Evolutionary conservation across 2,797 vertebrate genomes (phyloP), one percentile per base, ranked within the genome.

Genomic region (Arctocebus calabarensis): DNA sequence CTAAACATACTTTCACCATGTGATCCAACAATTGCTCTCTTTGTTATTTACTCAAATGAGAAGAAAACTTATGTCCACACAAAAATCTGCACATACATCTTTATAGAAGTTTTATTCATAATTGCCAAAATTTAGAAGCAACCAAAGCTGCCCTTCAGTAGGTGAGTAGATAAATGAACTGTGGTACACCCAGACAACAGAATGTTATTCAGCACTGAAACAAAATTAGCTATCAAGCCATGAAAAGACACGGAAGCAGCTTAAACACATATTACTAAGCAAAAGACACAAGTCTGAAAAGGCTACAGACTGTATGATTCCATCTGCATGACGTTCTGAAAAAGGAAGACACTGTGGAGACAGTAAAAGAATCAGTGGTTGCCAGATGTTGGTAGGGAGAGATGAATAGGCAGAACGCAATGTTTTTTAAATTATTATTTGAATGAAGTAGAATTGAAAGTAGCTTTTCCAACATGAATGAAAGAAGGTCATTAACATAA

Each of bases 271-370:
- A 19, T 81, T 85, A 77, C n/a, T 88, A 74, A 74, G 83, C 57
- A 16, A 89, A 85, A 95, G 37, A 91, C 66, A 17, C 20, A 79
- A 68, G 5, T 89, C 62, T 93, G 25, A 48, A 94, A 94, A 88
- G 43, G 16, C 57, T 84, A 34, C 4, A 52, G 48, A 32, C 34
- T 84, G 1, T 66, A 48, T 55, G 40, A 83, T 82, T 92, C 62
- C 59, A 77, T 37, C 27, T 70, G 34, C 23, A 66, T 23, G 19
- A 32, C 32, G 70, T 43, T 91, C 66, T 75, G 37, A 77, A 84
- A 94, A 79, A 45, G 48, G 9, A 45, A 91, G 43, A 91, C 59
- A 52, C 48, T 78, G 73, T 29, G 32, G 29, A 68, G 29, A 64
- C 7, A 64, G 45, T 84, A 55, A 70, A 91, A 57, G 34, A 61